Evolutionary conservation across 2,888 invertebrate genomes (phyloP).

Genomic region (Epistrophe eligans): DNA sequence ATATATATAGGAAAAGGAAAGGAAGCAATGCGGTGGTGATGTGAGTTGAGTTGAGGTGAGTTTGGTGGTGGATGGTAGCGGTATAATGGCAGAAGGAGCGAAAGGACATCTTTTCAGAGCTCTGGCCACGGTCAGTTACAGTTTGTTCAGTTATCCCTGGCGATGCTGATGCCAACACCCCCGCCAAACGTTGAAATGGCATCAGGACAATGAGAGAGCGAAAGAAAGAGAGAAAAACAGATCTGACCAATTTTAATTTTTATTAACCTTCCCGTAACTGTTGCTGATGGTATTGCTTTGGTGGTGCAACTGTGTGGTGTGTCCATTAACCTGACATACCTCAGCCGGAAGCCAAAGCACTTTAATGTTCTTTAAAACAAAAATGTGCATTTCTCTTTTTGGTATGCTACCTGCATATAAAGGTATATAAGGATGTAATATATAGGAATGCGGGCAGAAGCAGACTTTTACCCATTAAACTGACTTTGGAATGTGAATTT

Average conservation of each 20-base stretch:
- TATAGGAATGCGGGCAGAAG: no score
- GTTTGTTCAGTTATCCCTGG: background rate
- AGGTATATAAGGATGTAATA: background rate
- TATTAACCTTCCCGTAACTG: slow-evolving; percentile 37
- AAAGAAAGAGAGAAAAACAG: background rate
- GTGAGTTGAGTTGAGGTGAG: background rate
- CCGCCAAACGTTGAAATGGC: slow-evolving; percentile 25
- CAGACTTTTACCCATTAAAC: slow-evolving; percentile 36
- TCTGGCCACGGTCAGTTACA: slow-evolving; percentile 37
- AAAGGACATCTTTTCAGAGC: slow-evolving; percentile 32
- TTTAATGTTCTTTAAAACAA: slow-evolving; percentile 46
- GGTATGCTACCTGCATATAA: background rate
- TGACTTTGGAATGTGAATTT: slow-evolving; percentile 42
- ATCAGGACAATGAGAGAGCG: background rate
- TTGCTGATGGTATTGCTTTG: slow-evolving; percentile 27
- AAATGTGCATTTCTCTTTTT: slow-evolving; percentile 22
- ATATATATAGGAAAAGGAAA: background rate
- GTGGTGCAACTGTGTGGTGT: slow-evolving; percentile 43
- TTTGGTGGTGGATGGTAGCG: background rate
- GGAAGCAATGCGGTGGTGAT: background rate
- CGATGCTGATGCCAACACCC: slow-evolving; percentile 19
- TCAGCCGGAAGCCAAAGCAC: slow-evolving; percentile 25
- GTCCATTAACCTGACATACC: slow-evolving; percentile 63
- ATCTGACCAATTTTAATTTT: slow-evolving; percentile 8
- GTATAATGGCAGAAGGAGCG: background rate